Evolutionary conservation across 2,113 vertebrate species (phyloP).

Genomic region (Dryoscopus gambensis): DNA sequence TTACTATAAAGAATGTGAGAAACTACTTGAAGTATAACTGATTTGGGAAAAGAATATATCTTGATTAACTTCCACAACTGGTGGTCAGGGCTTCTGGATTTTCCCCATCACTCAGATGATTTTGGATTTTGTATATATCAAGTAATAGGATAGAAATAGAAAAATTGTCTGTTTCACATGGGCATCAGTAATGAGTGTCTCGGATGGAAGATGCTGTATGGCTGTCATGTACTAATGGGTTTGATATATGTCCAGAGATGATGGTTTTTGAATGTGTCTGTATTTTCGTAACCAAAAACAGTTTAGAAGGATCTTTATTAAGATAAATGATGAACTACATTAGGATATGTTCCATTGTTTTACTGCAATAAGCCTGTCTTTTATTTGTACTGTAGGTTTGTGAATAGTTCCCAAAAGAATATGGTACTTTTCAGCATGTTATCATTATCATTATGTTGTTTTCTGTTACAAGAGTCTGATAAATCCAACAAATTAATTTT

Average conservation of each 20-base stretch:
- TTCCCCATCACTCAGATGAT: background rate
- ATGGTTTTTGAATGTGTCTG: background rate
- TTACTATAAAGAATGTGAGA: background rate
- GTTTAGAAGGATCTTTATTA: background rate
- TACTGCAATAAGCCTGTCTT: background rate
- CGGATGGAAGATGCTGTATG: background rate
- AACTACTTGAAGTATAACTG: background rate
- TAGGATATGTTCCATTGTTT: background rate
- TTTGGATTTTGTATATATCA: background rate
- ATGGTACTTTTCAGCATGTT: background rate
- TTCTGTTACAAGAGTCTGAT: background rate
- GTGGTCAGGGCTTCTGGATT: background rate
- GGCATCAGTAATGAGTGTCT: background rate
- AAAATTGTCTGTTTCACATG: background rate
- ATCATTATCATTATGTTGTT: background rate
- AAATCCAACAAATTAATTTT: background rate
- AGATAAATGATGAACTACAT: background rate
- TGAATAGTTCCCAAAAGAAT: background rate
- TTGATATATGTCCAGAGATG: background rate
- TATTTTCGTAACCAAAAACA: background rate
- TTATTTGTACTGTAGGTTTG: background rate
- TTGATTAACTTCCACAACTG: background rate
- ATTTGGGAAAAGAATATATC: background rate
- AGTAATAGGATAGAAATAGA: background rate
- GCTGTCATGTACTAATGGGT: background rate